A percentile compares a stretch with the other conserved stretches of the same genome.
Evolutionary conservation across 2,113 vertebrate species (phyloP).

Genomic region (Labeo rohita): DNA sequence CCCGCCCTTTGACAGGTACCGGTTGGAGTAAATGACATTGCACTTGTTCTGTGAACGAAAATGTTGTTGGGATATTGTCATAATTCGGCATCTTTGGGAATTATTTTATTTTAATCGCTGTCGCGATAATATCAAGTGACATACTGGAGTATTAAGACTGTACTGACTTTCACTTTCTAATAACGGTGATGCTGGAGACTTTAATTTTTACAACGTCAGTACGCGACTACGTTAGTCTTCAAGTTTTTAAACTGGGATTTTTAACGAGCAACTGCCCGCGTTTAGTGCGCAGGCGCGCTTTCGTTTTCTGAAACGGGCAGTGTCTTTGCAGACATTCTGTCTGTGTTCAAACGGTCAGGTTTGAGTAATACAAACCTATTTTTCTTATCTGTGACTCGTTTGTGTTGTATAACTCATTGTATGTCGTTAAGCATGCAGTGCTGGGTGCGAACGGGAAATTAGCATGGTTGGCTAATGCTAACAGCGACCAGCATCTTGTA

Average conservation of each 20-base stretch:
- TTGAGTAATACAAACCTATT: background rate
- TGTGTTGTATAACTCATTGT: background rate
- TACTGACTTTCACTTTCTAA: background rate
- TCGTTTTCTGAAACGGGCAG: background rate
- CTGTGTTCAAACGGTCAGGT: background rate
- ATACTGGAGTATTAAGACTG: background rate
- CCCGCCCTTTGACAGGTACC: conserved; percentile 80
- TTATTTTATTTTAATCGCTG: conserved; percentile 35
- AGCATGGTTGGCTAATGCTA: background rate
- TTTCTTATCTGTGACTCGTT: background rate
- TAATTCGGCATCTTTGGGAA: background rate
- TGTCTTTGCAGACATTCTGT: background rate
- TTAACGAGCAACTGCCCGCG: background rate
- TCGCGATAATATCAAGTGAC: background rate
- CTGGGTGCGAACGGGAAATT: background rate
- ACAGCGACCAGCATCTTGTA: background rate
- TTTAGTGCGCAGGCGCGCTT: conserved; percentile 18
- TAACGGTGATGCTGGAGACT: background rate
- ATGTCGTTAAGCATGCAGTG: background rate
- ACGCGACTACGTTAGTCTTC: background rate
- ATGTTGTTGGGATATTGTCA: conserved; percentile 54
- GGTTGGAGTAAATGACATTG: conserved; percentile 69
- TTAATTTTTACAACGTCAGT: background rate
- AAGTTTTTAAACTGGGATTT: conserved; percentile 5
- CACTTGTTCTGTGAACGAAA: conserved; percentile 60